These are phyloP conservation scores for Thumatha senex DNA, from an alignment of 2,888 invertebrate species.

Conservation along the genomic window DNA sequence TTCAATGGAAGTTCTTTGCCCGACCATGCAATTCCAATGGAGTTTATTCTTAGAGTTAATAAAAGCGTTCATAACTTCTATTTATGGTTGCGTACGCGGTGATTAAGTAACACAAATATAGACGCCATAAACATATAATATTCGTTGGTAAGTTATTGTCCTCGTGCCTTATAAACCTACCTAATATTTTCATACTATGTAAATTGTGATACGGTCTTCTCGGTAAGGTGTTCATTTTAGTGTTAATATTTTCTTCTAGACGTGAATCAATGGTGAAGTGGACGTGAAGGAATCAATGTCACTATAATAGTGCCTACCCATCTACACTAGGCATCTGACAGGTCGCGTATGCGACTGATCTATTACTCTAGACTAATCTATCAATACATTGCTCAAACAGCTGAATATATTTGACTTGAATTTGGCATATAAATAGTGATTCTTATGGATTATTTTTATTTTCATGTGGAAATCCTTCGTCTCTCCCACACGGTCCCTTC, in stretches of 20 bases:
- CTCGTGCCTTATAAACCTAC: neutral
- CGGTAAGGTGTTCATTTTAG: neutral
- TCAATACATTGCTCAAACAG: too few species aligned
- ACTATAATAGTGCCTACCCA: too few species aligned
- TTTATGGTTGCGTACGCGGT: conserved; percentile 36
- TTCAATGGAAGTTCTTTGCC: conserved; percentile 26
- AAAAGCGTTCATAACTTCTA: conserved; percentile 45
- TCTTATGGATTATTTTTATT: too few species aligned
- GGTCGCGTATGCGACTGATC: too few species aligned
- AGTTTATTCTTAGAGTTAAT: conserved; percentile 43
- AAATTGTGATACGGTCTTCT: neutral
- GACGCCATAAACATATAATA: conserved; percentile 30
- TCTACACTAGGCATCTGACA: too few species aligned
- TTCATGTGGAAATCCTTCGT: too few species aligned
- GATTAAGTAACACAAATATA: conserved; percentile 36
- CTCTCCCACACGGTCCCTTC: too few species aligned
- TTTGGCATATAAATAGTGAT: too few species aligned
- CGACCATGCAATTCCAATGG: conserved; percentile 27
- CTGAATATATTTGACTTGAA: too few species aligned
- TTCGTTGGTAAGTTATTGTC: conserved; percentile 16
- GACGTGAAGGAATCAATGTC: too few species aligned
- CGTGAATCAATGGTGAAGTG: neutral
- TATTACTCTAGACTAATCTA: too few species aligned
- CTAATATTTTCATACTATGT: neutral
- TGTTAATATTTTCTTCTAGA: conserved; percentile 2